phyloP scores from a whole-genome alignment of 2,888 invertebrate species.

The Volucella inflata region DNA sequence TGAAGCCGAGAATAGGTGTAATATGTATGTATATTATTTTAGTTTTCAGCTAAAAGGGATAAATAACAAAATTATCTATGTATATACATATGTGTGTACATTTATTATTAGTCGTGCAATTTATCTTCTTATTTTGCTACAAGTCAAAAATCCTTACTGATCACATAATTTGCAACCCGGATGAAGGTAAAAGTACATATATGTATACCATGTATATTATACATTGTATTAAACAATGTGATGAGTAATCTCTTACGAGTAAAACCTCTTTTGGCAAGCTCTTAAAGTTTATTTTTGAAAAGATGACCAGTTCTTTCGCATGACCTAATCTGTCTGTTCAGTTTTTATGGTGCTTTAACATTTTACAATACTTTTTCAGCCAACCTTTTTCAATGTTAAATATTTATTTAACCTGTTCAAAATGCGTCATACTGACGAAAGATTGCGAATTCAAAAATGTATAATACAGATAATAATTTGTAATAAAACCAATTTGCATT shows the following conservation, averaged over 20 bases:
- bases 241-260: constrained; percentile 46
- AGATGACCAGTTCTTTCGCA: constrained; percentile 31
- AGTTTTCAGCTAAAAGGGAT: too few relatives aligned
- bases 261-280: background rate
- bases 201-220: constrained; percentile 2
- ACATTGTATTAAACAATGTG: background rate
- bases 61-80: too few relatives aligned
- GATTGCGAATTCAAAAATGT: too few relatives aligned
- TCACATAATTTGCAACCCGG: background rate
- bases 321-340: constrained; percentile 39
- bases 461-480: too few relatives aligned
- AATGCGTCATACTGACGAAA: too few relatives aligned
- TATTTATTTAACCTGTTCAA: too few relatives aligned
- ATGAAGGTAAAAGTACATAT: background rate
- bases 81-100: too few relatives aligned
- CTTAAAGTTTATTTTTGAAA: constrained; percentile 26
- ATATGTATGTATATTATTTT: constrained; percentile 12
- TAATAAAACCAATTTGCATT: too few relatives aligned
- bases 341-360: constrained; percentile 14
- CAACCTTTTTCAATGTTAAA: too few relatives aligned
- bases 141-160: too few relatives aligned
- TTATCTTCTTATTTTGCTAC: background rate
- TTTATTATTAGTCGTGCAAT: background rate
- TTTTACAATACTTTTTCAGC: background rate
- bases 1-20: constrained; percentile 24